Evolutionary conservation across 2,797 vertebrate genomes (phyloP), one percentile per base, ranked within the genome.

Genomic region (Gallinago nigripennis): DNA sequence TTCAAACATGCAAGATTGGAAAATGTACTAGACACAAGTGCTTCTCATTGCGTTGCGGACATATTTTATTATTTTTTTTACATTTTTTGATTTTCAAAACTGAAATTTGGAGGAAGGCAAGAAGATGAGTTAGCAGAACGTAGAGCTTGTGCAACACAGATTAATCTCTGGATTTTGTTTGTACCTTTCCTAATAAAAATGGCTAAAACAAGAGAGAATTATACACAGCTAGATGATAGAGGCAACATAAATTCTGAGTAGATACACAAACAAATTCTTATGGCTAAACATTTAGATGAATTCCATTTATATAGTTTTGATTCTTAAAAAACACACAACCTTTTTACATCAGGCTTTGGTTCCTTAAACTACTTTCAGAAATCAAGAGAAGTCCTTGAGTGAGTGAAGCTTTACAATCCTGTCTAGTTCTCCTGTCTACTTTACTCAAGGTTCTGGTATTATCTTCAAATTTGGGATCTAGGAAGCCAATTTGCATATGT

Each of bases 31-130:
- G 39, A 35, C 12, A 24, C 7, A 35, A 70, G 27, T 43, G 33
- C n/a, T 88, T 43, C 41, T 58, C 12, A 7, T 45, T 68, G 18
- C 30, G 4, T 53, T 28, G 50, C 27, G 11, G 27, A 16, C 16
- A 5, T 41, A 15, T 16, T 41, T 37, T 37, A 12, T 39, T 43
- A 17, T 30, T 51, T 6, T 27, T 30, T 51, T 51, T 15, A 5
- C 25, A 23, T 39, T 88, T 92, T 76, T 76, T 84, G 16, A 39
- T 88, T 93, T 95, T 84, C 46, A 95, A 82, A 75, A n/a, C 8
- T 31, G 41, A 46, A 45, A 57, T 84, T 72, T 78, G 43, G 11
- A 58, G 46, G 19, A 41, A 54, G 25, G 33, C 7, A 72, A 65
- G 15, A 57, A 57, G 18, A 45, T 25, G 5, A 75, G 23, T 24